Evolutionary conservation across 1,140 invertebrate genomes (phyloP).

Genomic region (Euborellia annulipes): DNA sequence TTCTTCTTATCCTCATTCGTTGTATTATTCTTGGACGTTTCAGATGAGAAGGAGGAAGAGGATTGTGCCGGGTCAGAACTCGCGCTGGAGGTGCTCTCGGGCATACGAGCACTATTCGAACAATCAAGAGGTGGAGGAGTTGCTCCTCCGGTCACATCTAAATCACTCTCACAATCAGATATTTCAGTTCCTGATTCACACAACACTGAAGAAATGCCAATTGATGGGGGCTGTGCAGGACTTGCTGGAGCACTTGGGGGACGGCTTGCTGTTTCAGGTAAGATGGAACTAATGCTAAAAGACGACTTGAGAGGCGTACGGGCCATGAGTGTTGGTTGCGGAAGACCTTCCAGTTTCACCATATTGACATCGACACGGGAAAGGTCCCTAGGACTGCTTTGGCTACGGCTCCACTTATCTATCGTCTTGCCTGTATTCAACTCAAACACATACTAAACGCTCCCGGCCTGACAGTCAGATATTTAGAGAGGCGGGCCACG

Average conservation of each 20-base stretch:
- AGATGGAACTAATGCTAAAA: conserved; percentile 53
- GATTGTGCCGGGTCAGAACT: conserved; percentile 8
- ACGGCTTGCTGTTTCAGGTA: conserved; percentile 44
- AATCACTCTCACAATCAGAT: conserved; percentile 51
- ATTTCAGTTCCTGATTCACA: conserved; percentile 21
- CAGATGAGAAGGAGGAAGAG: neutral
- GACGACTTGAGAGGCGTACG: conserved; percentile 44
- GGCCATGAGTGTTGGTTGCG: conserved; percentile 22
- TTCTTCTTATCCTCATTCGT: conserved; percentile 41
- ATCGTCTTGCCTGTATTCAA: too few relatives aligned
- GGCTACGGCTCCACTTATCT: too few relatives aligned
- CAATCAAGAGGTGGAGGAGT: conserved; percentile 52
- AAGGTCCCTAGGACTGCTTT: too few relatives aligned
- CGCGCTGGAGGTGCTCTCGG: conserved; percentile 12
- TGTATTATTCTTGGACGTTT: conserved; percentile 20
- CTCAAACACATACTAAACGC: too few relatives aligned
- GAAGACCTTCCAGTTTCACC: conserved; percentile 16
- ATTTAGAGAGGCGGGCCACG: too few relatives aligned
- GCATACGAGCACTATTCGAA: conserved; percentile 30
- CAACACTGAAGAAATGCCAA: neutral
- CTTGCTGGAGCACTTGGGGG: conserved; percentile 24
- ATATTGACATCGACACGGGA: conserved; percentile 13
- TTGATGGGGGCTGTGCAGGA: too few relatives aligned
- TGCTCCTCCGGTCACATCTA: conserved; percentile 48
- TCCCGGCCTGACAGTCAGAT: too few relatives aligned